These are phyloP conservation scores for Mnemiopsis leidyi DNA, from an alignment of 37 sponge, comb jelly and placozoan genomes.

Conservation along the genomic window DNA sequence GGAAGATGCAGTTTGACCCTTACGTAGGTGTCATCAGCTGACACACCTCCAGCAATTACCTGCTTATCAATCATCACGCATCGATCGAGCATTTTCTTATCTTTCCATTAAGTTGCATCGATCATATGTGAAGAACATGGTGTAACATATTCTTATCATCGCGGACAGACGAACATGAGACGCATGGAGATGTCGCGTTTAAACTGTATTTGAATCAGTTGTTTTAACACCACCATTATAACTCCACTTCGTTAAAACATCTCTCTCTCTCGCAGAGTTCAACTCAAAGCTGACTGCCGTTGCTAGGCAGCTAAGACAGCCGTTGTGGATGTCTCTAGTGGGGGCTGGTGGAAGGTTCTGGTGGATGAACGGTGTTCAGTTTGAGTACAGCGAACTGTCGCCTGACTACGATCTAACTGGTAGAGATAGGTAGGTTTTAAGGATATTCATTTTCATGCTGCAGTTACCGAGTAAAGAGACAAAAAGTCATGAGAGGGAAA, in stretches of 20 bases:
- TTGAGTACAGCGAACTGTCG: background rate
- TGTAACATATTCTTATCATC: background rate
- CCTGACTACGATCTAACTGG: background rate
- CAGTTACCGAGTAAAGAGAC: too few species aligned
- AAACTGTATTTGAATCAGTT: background rate
- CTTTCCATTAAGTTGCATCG: background rate
- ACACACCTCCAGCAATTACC: background rate
- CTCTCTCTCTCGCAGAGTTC: background rate
- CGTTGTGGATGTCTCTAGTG: background rate
- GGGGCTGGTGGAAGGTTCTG: conserved; percentile 32
- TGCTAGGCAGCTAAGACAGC: background rate
- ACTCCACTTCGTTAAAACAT: background rate
- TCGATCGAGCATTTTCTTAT: background rate
- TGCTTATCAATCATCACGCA: background rate
- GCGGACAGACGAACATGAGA: background rate
- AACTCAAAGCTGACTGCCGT: background rate
- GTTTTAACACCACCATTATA: background rate
- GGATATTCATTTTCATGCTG: too few species aligned
- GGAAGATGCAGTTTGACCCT: too few species aligned
- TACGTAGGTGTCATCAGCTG: too few species aligned
- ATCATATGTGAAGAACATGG: background rate
- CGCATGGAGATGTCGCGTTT: background rate
- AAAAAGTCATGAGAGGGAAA: too few species aligned
- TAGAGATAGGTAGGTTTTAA: background rate
- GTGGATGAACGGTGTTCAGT: conserved; percentile 26